phyloP scores from a whole-genome alignment of 2,797 vertebrate genomes.

The Sebastes oblongus region DNA sequence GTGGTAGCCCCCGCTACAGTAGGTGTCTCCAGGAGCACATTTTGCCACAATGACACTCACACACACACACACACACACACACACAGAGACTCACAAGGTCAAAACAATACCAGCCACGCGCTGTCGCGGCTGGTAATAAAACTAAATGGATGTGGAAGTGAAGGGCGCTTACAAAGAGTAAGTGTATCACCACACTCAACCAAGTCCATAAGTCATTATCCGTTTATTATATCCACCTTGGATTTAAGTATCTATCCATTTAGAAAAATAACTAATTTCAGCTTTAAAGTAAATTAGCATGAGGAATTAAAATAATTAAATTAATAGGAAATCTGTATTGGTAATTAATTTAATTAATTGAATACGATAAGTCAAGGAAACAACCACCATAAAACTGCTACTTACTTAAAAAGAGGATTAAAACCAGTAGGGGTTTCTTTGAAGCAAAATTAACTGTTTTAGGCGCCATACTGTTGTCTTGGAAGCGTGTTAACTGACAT shows the following conservation, averaged over 20 bases:
- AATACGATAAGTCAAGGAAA: neutral
- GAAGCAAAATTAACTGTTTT: neutral
- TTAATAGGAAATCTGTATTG: neutral
- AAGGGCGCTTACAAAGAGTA: neutral
- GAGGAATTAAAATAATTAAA: neutral
- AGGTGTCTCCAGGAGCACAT: neutral
- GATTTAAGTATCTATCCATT: neutral
- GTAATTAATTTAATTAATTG: neutral
- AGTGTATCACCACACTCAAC: neutral
- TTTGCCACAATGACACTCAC: neutral
- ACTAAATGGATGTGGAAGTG: neutral
- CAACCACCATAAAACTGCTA: conserved; percentile 12
- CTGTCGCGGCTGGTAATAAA: neutral
- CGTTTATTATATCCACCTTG: neutral
- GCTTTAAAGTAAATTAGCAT: neutral
- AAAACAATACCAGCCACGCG: neutral
- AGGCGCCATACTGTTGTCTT: neutral
- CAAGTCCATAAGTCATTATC: neutral
- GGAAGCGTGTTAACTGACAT: neutral
- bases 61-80: neutral
- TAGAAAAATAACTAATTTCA: neutral
- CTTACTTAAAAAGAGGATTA: conserved; percentile 9
- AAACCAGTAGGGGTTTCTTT: neutral
- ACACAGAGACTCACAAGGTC: neutral
- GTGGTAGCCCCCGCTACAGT: neutral